Evolutionary conservation across 2,888 invertebrate genomes (phyloP).

Genomic region (Lumbricus terrestris): DNA sequence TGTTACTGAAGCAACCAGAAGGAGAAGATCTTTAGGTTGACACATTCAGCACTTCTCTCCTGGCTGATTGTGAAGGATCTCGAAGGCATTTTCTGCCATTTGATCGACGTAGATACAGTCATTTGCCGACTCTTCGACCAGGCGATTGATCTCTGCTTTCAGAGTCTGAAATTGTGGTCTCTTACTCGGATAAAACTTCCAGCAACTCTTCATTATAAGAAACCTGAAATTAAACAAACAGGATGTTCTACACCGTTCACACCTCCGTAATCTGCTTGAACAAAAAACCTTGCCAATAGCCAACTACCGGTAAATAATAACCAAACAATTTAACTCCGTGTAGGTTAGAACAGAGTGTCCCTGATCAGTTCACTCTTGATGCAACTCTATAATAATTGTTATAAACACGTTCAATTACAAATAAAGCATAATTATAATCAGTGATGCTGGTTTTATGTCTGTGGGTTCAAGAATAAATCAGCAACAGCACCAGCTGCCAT

Average conservation of each 20-base stretch:
- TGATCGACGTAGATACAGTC: slow-evolving; percentile 88
- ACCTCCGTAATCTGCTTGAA: not conserved
- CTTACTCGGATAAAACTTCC: slow-evolving; percentile 81
- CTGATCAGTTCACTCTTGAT: too few species aligned
- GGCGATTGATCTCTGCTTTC: slow-evolving; percentile 73
- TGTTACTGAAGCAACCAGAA: not conserved
- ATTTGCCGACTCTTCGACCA: slow-evolving; percentile 71
- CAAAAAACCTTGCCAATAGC: not conserved
- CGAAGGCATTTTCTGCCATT: slow-evolving; percentile 36
- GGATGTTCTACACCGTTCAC: not conserved
- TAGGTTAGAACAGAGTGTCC: too few species aligned
- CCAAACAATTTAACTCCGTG: too few species aligned
- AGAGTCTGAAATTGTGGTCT: slow-evolving; percentile 73
- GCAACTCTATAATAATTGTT: not conserved
- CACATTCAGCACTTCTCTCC: slow-evolving; percentile 41
- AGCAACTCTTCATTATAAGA: slow-evolving; percentile 93
- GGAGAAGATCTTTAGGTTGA: too few species aligned
- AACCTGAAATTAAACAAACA: slow-evolving; percentile 63
- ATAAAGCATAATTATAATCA: not conserved
- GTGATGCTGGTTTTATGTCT: not conserved
- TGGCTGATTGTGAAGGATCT: slow-evolving; percentile 33
- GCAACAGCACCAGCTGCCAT: too few species aligned
- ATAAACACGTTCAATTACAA: not conserved
- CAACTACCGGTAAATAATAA: too few species aligned
- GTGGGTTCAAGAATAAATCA: not conserved